These are phyloP conservation scores for Eulemur rubriventer DNA, from an alignment of 2,797 vertebrate genomes.

Conservation along the genomic window DNA sequence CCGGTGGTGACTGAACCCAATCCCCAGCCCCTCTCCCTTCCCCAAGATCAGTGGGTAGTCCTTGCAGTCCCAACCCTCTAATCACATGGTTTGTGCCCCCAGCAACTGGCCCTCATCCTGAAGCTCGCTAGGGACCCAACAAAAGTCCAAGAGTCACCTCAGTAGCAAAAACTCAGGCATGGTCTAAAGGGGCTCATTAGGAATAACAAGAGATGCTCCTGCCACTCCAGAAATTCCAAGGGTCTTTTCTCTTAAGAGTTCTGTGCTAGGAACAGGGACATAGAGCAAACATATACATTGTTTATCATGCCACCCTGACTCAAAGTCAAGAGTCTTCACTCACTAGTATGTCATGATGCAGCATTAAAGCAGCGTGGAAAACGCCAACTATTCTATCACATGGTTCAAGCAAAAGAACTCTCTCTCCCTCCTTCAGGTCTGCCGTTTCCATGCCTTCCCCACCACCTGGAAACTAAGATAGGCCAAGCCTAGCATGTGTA, in stretches of 20 bases:
- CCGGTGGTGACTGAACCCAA: not conserved
- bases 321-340: not conserved
- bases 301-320: not conserved
- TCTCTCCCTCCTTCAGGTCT: not conserved
- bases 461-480: not conserved
- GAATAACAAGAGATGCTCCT: not conserved
- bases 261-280: not conserved
- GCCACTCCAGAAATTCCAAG: not conserved
- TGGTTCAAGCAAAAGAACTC: not conserved
- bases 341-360: not conserved
- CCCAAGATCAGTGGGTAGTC: not conserved
- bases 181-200: not conserved
- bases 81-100: not conserved
- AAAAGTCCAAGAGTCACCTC: not conserved
- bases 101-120: not conserved
- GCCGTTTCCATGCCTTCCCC: not conserved
- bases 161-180: not conserved
- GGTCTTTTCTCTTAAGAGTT: not conserved
- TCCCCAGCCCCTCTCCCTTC: not conserved
- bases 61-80: not conserved
- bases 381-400: not conserved
- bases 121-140: not conserved
- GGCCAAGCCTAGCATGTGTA: not conserved
- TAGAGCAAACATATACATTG: not conserved
- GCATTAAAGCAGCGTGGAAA: not conserved